These are phyloP conservation scores for Oxyura jamaicensis DNA, from an alignment of 2,113 vertebrate genomes.

Conservation along the genomic window DNA sequence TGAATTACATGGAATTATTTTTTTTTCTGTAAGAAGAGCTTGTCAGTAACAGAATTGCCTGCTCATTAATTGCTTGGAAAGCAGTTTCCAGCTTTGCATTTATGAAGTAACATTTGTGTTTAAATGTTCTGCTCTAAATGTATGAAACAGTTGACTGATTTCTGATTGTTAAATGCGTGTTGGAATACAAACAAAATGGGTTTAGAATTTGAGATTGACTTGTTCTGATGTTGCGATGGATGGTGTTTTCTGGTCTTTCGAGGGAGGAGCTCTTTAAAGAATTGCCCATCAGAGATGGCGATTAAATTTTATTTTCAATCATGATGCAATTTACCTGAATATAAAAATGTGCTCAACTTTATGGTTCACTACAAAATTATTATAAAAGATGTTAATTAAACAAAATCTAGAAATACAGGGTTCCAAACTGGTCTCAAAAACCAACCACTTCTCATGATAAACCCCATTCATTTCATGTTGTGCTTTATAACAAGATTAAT, in stretches of 20 bases:
- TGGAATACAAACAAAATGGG: neutral
- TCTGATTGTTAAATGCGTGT: conserved; percentile 36
- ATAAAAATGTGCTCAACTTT: neutral
- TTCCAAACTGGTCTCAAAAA: neutral
- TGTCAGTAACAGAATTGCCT: conserved; percentile 6
- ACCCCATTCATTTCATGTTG: neutral
- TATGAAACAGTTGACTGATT: conserved; percentile 19
- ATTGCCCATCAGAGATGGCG: neutral
- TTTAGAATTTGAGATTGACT: neutral
- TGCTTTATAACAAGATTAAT: neutral
- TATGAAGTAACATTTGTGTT: neutral
- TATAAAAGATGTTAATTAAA: neutral
- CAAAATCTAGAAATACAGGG: neutral
- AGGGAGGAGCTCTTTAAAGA: neutral
- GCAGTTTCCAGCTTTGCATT: neutral
- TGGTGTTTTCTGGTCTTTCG: neutral
- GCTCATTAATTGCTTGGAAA: neutral
- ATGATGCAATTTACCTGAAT: neutral
- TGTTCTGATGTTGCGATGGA: neutral
- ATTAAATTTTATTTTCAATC: conserved; percentile 16
- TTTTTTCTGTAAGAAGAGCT: neutral
- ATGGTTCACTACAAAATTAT: too few species aligned
- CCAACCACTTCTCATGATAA: neutral
- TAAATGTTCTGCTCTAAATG: neutral
- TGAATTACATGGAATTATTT: neutral